Evolutionary conservation across 2,888 invertebrate genomes (phyloP).

Genomic region (Zele albiditarsus): DNA sequence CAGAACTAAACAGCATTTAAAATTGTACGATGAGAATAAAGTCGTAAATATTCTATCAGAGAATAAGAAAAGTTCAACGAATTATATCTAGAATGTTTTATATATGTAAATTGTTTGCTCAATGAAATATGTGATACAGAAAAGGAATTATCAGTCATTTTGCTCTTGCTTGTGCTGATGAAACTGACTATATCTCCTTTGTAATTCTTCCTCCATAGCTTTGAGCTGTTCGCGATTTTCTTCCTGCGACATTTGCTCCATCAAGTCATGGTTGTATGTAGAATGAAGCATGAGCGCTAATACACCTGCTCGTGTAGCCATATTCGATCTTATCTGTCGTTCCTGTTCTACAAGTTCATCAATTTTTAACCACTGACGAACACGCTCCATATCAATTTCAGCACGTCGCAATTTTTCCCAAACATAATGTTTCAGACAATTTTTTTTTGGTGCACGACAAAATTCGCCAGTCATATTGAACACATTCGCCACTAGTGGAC

Average conservation of each 20-base stretch:
- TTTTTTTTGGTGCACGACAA: slow-evolving; percentile 91
- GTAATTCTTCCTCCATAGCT: slow-evolving; percentile 74
- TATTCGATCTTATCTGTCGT: slow-evolving; percentile 83
- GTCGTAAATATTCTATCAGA: no score
- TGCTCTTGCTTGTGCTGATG: slow-evolving; percentile 46
- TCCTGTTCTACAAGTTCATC: slow-evolving; percentile 97
- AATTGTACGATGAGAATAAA: no score
- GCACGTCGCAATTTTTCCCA: slow-evolving; percentile 97
- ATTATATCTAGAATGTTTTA: neutral
- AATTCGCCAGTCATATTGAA: slow-evolving; percentile 90
- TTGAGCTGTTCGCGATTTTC: slow-evolving; percentile 75
- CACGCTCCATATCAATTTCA: slow-evolving; percentile 95
- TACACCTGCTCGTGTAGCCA: slow-evolving; percentile 90
- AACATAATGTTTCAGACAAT: slow-evolving; percentile 91
- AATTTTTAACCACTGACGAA: slow-evolving; percentile 92
- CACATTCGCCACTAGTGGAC: slow-evolving; percentile 88
- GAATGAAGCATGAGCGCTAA: slow-evolving; percentile 96
- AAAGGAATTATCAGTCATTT: slow-evolving; percentile 40
- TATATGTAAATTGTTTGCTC: neutral
- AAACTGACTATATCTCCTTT: slow-evolving; percentile 61
- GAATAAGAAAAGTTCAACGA: neutral
- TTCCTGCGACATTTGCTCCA: slow-evolving; percentile 81
- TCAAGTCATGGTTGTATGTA: slow-evolving; percentile 94
- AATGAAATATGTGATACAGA: neutral
- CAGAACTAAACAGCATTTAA: no score